Conservation (phyloP, 2,113 vertebrate genomes). For the Setophaga kirtlandii region DNA sequence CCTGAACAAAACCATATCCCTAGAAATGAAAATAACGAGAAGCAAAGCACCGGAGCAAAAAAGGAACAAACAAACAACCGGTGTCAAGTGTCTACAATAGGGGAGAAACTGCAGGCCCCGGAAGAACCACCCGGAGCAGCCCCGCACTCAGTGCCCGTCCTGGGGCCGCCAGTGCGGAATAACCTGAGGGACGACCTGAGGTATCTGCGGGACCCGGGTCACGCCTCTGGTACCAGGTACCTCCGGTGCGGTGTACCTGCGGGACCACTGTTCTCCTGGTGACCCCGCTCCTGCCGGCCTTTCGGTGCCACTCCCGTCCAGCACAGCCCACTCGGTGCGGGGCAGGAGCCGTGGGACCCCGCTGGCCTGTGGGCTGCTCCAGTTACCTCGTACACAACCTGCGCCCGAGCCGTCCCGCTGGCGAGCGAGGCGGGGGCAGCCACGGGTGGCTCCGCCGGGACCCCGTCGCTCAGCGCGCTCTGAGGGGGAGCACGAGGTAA, state of each 20-base stretch:
- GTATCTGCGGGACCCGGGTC: accelerated
- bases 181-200: background rate
- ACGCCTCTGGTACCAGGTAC: accelerated
- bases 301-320: background rate
- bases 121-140: background rate
- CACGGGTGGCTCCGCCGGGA: accelerated
- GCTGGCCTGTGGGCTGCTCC: background rate
- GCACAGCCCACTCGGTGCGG: background rate
- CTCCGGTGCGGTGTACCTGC: background rate
- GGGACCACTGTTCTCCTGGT: background rate
- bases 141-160: background rate
- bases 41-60: too few relatives aligned
- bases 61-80: accelerated
- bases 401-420: background rate
- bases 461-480: background rate
- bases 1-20: accelerated
- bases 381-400: background rate
- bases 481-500: too few relatives aligned
- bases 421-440: background rate
- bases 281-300: background rate
- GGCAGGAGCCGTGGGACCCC: background rate
- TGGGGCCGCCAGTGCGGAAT: background rate
- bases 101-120: too few relatives aligned
- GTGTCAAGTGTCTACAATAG: accelerated
- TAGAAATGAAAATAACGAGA: accelerated